These are phyloP conservation scores for Blera fallax DNA, from an alignment of 2,888 invertebrate genomes.

Conservation along the genomic window DNA sequence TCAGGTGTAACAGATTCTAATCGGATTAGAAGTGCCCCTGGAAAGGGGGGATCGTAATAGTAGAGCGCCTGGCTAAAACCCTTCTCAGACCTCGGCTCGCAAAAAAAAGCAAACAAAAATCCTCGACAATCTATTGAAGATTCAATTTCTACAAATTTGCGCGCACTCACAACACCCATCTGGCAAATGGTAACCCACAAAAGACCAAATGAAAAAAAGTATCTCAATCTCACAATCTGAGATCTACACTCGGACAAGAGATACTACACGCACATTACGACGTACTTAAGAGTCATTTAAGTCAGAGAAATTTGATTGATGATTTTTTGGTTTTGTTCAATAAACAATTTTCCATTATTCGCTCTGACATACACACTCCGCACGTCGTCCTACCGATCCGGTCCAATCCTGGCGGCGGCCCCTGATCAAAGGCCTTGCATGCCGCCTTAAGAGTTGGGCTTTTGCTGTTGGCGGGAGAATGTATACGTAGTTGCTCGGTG, in stretches of 20 bases:
- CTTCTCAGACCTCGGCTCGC: not conserved
- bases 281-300: constrained; percentile 73
- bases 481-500: not conserved
- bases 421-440: constrained; percentile 57
- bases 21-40: constrained; percentile 71
- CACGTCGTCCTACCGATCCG: constrained; percentile 65
- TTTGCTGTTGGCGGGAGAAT: constrained; percentile 9
- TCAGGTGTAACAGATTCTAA: constrained; percentile 72
- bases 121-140: not conserved
- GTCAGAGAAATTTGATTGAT: constrained; percentile 74
- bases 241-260: constrained; percentile 27
- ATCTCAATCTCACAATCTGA: constrained; percentile 34
- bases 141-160: constrained; percentile 45
- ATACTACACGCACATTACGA: constrained; percentile 64
- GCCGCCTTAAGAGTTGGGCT: constrained; percentile 53
- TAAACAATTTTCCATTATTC: constrained; percentile 73
- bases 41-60: too few species aligned
- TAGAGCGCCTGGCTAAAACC: not conserved
- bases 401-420: constrained; percentile 48
- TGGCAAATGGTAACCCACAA: not conserved
- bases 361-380: constrained; percentile 65
- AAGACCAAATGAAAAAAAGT: constrained; percentile 14
- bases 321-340: constrained; percentile 69
- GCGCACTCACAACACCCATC: not conserved
- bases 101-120: too few species aligned